Conservation (phyloP, 2,888 invertebrate genomes). For the Eupsilia transversa region DNA sequence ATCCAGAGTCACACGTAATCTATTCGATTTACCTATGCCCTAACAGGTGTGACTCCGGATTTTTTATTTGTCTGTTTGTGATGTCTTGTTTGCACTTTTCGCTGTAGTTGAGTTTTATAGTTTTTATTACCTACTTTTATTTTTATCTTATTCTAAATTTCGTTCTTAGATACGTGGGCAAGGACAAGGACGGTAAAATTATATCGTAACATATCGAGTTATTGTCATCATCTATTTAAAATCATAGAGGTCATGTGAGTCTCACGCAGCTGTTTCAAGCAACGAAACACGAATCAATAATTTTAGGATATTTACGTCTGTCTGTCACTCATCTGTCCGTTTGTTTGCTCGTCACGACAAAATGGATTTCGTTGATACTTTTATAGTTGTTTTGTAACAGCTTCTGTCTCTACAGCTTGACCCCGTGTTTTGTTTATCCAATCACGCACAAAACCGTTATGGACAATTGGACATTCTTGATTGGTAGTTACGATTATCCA, state of each 20-base stretch:
- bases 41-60: no score
- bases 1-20: no score
- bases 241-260: conserved; percentile 23
- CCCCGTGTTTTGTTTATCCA: not conserved
- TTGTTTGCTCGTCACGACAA: conserved; percentile 33
- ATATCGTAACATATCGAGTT: conserved; percentile 7
- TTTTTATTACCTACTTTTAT: not conserved
- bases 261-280: conserved; percentile 6
- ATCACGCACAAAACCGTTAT: not conserved
- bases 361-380: conserved; percentile 25
- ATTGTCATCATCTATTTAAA: conserved; percentile 37
- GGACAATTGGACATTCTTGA: not conserved
- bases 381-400: conserved; percentile 1
- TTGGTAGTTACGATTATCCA: not conserved
- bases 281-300: conserved; percentile 34
- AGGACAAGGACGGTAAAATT: conserved; percentile 5
- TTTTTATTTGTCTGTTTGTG: no score
- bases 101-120: no score
- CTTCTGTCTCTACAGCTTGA: conserved; percentile 12
- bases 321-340: conserved; percentile 38
- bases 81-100: no score
- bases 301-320: conserved; percentile 21
- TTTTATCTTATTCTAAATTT: not conserved
- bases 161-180: not conserved
- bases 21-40: no score